phyloP scores from a whole-genome alignment of 1,140 invertebrate genomes.

The Aculops lycopersici region DNA sequence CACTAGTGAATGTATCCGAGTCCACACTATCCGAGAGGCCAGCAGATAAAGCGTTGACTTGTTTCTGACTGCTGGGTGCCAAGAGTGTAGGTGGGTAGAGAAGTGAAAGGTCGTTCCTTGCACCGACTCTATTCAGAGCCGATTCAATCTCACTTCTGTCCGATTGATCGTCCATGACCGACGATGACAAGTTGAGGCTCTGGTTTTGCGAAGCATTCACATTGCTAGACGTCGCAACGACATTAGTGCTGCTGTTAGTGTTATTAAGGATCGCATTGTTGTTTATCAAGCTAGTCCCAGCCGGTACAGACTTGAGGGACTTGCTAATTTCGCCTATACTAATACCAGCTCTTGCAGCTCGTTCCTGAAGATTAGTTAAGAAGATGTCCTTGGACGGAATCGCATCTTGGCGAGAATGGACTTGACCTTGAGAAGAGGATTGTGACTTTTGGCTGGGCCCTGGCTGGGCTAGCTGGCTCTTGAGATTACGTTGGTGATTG shows the following conservation, averaged over 20 bases:
- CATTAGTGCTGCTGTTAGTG: neutral
- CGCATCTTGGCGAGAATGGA: no score
- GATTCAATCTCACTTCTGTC: neutral
- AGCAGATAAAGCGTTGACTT: neutral
- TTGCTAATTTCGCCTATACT: neutral
- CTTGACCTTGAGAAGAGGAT: no score
- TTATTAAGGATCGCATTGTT: neutral
- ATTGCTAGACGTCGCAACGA: neutral
- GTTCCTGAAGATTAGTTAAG: no score
- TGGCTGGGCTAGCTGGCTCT: no score
- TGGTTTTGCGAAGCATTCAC: neutral
- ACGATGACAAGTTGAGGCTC: neutral
- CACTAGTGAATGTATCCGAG: slow-evolving; percentile 1
- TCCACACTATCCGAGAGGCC: neutral
- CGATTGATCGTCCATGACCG: neutral
- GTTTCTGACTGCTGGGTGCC: neutral
- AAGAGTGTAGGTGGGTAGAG: neutral
- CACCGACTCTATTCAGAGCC: no score
- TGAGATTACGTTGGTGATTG: no score
- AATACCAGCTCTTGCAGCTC: neutral
- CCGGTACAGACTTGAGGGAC: neutral
- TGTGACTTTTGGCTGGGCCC: no score
- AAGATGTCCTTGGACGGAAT: no score
- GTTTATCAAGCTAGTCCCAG: neutral
- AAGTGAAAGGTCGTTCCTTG: neutral